Evolutionary conservation across 2,888 invertebrate species (phyloP), one percentile per base, ranked within the genome.

Genomic region (Drosophila austrosaltans): DNA sequence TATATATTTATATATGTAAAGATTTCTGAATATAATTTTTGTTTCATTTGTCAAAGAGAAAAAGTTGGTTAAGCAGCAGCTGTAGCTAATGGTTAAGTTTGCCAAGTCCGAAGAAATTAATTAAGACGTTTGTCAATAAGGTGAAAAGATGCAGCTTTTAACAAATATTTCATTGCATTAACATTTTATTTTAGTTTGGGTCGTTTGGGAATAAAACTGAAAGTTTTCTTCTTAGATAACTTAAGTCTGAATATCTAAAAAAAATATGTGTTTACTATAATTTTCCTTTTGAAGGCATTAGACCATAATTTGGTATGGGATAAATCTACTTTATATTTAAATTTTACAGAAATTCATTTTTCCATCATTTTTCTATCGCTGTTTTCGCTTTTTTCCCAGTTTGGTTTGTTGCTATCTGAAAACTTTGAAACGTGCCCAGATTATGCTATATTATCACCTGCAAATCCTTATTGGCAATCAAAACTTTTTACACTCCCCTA

Each of bases 391-490:
- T 39, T 48, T 57, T 60, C 44, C 22, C 54, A 64, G 68, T 25
- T 44, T 25, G 25, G 61, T 53, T 32, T 36, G 7, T 8, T 36
- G 36, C 3, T 10, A 36, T 36, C 36, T 36, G 8, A 70, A 70
- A 62, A 73, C 75, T 70, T 58, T 72, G 77, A 77, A 86, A 83
- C 82, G 82, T 83, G 82, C 84, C 76, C 76, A 83, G 85, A 85
- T 88, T 90, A 90, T 82, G 83, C 78, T 85, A 82, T 83, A 87
- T 90, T 90, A 90, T 87, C 91, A 89, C 91, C 90, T 90, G 89
- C 84, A 90, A 90, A 85, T 89, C 81, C 82, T 84, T 90, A 89
- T 90, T 89, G 90, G 81, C 89, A 91, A 90, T 91, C 90, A 90
- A 89, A 90, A 87, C 82, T 88, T 88, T 82, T 82, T 67, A 72